Conservation (phyloP, 1,140 invertebrate species). For the Harlomillsia oculata region DNA sequence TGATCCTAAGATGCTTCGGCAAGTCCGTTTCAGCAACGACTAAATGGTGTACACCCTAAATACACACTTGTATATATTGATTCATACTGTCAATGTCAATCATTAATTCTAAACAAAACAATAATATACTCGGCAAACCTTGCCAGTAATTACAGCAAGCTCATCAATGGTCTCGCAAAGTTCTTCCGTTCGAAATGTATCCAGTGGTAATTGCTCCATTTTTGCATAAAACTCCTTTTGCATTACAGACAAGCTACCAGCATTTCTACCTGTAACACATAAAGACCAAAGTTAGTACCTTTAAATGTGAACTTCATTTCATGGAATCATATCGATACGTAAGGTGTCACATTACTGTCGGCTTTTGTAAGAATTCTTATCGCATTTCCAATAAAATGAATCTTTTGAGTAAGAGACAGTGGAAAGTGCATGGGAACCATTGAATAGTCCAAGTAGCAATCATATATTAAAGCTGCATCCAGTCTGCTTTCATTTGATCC, state of each 20-base stretch:
- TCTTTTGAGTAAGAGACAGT: conserved; percentile 16
- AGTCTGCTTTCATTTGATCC: too few species aligned
- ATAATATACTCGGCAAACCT: conserved; percentile 2
- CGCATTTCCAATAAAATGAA: conserved; percentile 30
- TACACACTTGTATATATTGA: too few species aligned
- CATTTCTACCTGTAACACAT: conserved; percentile 16
- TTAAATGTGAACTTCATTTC: not conserved
- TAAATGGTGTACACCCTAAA: conserved; percentile 30
- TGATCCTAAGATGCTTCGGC: conserved; percentile 27
- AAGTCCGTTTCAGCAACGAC: conserved; percentile 29
- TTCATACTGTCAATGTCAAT: not conserved
- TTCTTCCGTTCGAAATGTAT: conserved; percentile 28
- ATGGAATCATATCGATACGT: not conserved
- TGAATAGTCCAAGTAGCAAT: conserved; percentile 21
- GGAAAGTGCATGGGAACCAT: conserved; percentile 29
- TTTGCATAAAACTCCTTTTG: conserved; percentile 27
- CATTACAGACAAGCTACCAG: conserved; percentile 10
- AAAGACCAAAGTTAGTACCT: too few species aligned
- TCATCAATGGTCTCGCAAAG: conserved; percentile 17
- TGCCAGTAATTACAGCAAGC: conserved; percentile 24
- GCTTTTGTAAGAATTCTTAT: conserved; percentile 27
- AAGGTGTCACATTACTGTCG: conserved; percentile 19
- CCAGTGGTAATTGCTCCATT: conserved; percentile 18
- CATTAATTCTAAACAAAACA: not conserved
- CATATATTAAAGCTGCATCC: too few species aligned